These are phyloP conservation scores for Boleophthalmus pectinirostris DNA, from an alignment of 2,113 vertebrate species.

Conservation along the genomic window DNA sequence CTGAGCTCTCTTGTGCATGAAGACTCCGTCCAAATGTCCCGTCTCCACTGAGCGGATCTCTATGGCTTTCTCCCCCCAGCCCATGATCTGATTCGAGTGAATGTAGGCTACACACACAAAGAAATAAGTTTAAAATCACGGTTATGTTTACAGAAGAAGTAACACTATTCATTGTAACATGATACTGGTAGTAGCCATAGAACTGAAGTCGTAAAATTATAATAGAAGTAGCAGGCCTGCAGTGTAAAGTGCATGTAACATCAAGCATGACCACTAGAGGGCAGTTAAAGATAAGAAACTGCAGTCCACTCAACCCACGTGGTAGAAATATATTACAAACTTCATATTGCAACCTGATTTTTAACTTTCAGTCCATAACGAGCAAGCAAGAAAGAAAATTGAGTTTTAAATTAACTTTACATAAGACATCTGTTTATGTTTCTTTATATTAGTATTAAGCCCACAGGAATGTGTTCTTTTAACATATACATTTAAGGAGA, in stretches of 20 bases:
- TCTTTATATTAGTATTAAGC: too few relatives aligned
- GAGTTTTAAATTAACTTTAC: too few relatives aligned
- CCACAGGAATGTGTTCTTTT: too few relatives aligned
- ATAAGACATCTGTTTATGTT: too few relatives aligned
- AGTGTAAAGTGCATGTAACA: not conserved
- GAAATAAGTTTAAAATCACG: not conserved
- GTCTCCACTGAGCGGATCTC: constrained; percentile 99
- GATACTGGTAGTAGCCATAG: not conserved
- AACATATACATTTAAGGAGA: too few relatives aligned
- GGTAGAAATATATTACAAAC: too few relatives aligned
- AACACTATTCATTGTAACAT: not conserved
- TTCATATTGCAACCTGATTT: too few relatives aligned
- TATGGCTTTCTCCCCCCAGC: constrained; percentile 99
- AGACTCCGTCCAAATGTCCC: constrained; percentile 97
- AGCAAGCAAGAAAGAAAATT: too few relatives aligned
- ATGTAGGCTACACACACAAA: constrained; percentile 88
- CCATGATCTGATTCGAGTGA: constrained; percentile 99
- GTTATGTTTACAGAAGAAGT: not conserved
- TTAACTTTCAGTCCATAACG: too few relatives aligned
- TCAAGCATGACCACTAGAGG: constrained; percentile 15
- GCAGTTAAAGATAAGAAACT: constrained; percentile 20
- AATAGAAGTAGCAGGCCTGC: not conserved
- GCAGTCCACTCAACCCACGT: not conserved
- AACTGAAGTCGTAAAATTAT: not conserved
- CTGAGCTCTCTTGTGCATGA: constrained; percentile 99